These are phyloP conservation scores for Mobula hypostoma DNA, from an alignment of 2,113 vertebrate genomes.

Conservation along the genomic window DNA sequence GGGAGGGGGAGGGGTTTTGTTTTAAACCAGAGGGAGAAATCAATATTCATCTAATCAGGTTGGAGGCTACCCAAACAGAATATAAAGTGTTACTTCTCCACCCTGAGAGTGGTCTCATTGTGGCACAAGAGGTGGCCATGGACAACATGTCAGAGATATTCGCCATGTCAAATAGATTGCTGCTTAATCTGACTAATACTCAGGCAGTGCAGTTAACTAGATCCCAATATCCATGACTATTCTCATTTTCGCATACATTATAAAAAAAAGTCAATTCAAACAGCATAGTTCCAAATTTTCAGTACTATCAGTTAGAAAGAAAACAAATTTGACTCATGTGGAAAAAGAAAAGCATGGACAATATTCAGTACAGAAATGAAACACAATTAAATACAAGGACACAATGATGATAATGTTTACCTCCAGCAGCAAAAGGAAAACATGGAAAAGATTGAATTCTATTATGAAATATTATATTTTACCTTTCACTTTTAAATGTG, in stretches of 20 bases:
- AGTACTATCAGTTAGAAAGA: not conserved
- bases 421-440: not conserved
- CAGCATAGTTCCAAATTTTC: no score
- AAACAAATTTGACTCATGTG: not conserved
- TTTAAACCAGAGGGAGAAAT: no score
- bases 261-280: not conserved
- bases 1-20: no score
- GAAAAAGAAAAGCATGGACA: not conserved
- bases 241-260: not conserved
- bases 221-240: not conserved
- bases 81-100: no score
- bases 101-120: no score
- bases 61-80: no score
- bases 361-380: not conserved
- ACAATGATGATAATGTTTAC: not conserved
- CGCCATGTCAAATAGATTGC: no score
- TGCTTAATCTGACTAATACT: not conserved
- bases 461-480: not conserved
- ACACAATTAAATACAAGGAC: not conserved
- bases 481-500: constrained; percentile 35
- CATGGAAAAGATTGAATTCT: not conserved
- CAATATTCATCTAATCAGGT: no score
- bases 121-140: no score
- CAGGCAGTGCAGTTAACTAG: not conserved
- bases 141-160: no score